Evolutionary conservation across 1,140 invertebrate genomes (phyloP), one percentile per base, ranked within the genome.

Genomic region (Leguminivora glycinivorella): DNA sequence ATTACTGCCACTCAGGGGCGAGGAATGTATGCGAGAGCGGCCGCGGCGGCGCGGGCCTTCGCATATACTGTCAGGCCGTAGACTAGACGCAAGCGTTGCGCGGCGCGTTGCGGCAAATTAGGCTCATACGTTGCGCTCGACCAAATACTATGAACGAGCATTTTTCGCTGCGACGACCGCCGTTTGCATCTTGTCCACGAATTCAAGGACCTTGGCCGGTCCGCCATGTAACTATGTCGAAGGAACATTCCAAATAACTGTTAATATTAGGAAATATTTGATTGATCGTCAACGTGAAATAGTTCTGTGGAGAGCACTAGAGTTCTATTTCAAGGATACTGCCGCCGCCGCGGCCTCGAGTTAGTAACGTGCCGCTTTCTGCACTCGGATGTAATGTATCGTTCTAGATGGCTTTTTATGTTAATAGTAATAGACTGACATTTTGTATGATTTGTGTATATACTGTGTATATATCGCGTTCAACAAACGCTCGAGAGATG

Each of bases 391-490:
- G 14, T 63, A 31, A 17, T 22, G 25, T 63, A 29, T 63, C 58
- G n/a, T 63, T 31, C 58, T 63, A 63, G 58, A 63, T 72, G 70
- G 81, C 81, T 82, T 83, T 83, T 73, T 81, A 78, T 84, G 81
- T 80, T 84, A 79, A 83, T 83, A 82, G 79, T n/a, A 78, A 72
- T 76, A 75, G 70, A 60, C 24, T 10, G 56, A 60, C 12, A 60
- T 60, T 60, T 26, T 60, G 56, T 60, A 60, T 29, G 56, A 60
- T 60, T 29, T 63, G 25, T 63, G 26, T 63, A 63, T 63, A 63
- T 29, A 63, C 6, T 4, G 22, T 29, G 58, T 63, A 63, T 29
- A 63, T 63, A 29, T 29, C n/a, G 58, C 26, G 58, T 29, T 31
- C 26, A n/a, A 14, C 25, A 14, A 17, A 26, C 14, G 58, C 58